Evolutionary conservation across 2,888 invertebrate genomes (phyloP), one percentile per base, ranked within the genome.

Genomic region (Tetanocera ferruginea): DNA sequence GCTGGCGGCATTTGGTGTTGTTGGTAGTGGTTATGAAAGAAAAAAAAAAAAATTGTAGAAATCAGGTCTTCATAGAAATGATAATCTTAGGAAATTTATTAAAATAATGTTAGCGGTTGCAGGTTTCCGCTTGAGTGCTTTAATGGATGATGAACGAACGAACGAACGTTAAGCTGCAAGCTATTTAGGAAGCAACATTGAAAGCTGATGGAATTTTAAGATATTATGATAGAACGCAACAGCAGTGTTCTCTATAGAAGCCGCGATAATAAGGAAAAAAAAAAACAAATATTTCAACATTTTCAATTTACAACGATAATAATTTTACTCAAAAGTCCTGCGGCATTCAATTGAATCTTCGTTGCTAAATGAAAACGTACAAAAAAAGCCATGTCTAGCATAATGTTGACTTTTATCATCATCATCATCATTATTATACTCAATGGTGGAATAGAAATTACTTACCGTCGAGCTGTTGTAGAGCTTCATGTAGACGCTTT

Each of bases 391-490:
- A 43, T 37, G 37, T 6, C 37, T 37, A 8, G 5, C 1, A 3
- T 3, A 11, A 6, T 14, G 43, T 43, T 11, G 43, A 43, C 43
- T 43, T 43, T 43, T 3, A 43, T 43, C 43, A 43, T 14, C 43
- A 3, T 43, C 43, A 43, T 43, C 43, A 11, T 5, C 37, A 43
- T 14, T 14, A 3, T 43, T 14, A 43, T 43, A 11, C 1, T 5
- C 37, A 4, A 11, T 43, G 1, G 43, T 3, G 11, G 43, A 11
- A 43, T 11, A 3, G 6, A 23, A 55, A 55, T 31, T 67, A 89
- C 90, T 81, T 87, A 93, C 94, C 92, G 87, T 93, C 91, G 78
- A 94, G 87, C 64, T 88, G 85, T 78, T 91, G 88, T 55, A 96
- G 88, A 55, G 89, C 87, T 62, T 91, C 90, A 82, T 94, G 89